Evolutionary conservation across 2,797 vertebrate genomes (phyloP).

Genomic region (Ammospiza maritima): DNA sequence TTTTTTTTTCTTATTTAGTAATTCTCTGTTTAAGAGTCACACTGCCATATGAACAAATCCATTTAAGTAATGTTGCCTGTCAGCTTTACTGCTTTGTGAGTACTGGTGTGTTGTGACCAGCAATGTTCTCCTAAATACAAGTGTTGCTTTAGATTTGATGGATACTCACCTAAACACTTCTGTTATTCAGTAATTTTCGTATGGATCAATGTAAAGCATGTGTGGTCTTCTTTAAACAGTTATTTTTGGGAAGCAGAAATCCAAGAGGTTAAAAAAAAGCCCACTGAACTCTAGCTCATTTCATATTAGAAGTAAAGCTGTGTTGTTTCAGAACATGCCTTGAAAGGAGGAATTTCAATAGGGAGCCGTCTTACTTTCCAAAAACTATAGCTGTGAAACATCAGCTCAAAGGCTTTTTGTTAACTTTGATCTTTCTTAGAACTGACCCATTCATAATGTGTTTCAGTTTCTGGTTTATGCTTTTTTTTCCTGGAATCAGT

Average conservation of each 20-base stretch:
- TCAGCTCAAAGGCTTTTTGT: not conserved
- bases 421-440: slow-evolving; percentile 30
- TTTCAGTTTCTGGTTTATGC: not conserved
- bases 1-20: not conserved
- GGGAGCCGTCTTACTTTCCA: not conserved
- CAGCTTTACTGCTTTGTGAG: not conserved
- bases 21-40: not conserved
- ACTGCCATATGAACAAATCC: not conserved
- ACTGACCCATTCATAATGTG: not conserved
- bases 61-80: not conserved
- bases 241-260: not conserved
- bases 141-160: not conserved
- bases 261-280: not conserved
- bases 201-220: not conserved
- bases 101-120: not conserved
- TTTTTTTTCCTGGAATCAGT: slow-evolving; percentile 1
- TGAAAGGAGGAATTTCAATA: slow-evolving; percentile 14
- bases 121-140: not conserved
- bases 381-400: not conserved
- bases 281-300: not conserved
- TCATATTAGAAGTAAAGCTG: not conserved
- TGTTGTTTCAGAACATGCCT: not conserved
- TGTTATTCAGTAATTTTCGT: not conserved
- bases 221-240: not conserved
- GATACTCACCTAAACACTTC: not conserved